These are phyloP conservation scores for Galeopterus variegatus DNA, from an alignment of 2,113 vertebrate species.

Conservation along the genomic window DNA sequence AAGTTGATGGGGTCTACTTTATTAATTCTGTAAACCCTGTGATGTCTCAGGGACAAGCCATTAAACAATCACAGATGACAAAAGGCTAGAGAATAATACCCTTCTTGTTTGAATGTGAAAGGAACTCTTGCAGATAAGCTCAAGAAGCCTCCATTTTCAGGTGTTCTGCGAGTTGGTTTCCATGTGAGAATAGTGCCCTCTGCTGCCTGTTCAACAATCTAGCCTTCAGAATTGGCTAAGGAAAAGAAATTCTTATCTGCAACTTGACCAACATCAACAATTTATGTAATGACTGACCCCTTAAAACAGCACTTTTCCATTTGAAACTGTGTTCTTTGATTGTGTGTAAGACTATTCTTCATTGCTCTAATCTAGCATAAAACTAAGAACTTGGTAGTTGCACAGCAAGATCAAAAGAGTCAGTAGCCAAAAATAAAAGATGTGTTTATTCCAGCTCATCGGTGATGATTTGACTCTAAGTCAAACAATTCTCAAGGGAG, in stretches of 20 bases:
- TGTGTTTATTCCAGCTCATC: background rate
- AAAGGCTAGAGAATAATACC: background rate
- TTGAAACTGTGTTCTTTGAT: background rate
- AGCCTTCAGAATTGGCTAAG: background rate
- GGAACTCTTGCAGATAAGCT: background rate
- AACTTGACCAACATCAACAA: background rate
- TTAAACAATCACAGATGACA: background rate
- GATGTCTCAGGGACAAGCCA: background rate
- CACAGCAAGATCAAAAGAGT: background rate
- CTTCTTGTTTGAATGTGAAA: background rate
- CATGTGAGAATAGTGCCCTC: conserved; percentile 68
- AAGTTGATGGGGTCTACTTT: background rate
- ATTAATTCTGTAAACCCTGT: background rate
- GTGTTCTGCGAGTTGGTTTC: fast-evolving
- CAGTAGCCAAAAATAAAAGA: background rate
- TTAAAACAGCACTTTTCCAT: background rate
- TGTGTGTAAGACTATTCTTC: background rate
- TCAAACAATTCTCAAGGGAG: background rate
- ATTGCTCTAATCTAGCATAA: background rate
- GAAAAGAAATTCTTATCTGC: background rate
- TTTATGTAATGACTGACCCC: background rate
- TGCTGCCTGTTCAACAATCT: background rate
- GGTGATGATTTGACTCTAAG: background rate
- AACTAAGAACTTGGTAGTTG: background rate
- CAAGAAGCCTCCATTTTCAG: background rate